Evolutionary conservation across 2,797 vertebrate species (phyloP), one percentile per base, ranked within the genome.

Genomic region (Chelon auratus): DNA sequence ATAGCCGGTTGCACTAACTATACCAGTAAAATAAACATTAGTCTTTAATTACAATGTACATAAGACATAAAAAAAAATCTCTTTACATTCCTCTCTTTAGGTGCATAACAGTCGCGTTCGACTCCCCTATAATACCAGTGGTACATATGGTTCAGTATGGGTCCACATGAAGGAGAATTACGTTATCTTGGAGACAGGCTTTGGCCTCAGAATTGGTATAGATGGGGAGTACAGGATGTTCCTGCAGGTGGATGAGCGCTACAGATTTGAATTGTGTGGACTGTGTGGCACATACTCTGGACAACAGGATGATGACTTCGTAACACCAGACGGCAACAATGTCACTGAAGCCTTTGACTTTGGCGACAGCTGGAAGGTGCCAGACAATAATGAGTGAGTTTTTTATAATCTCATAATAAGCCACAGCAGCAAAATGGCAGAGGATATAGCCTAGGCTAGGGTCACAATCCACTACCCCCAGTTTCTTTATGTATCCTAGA

Each of bases 261-360:
- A 94, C 83, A 90, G 87, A 80, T 94, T 92, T 42, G 84, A 90
- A 14, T 67, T 96, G n/a, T 95, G 94, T 18, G 95, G 96, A 48
- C 77, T 96, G 26, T 96, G 96, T 62, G 96, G 96, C 14, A 95
- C 93, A 9, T 96, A 94, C 82, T 96, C 94, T 26, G 91, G 81
- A 50, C 77, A 88, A 75, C 93, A 93, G 76, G 89, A 81, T 0
- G 95, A 96, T 76, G 96, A 96, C 79, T 95, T 96, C 20, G 17
- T 93, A 37, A 93, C 70, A 45, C 93, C 95, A 0, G 92, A 85
- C 10, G 91, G 94, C 15, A 75, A 77, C 58, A 79, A 91, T 9
- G 89, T 89, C 3, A 85, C 85, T 3, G 86, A 80, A 13, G 4
- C 85, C 2, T 93, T 94, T 54, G 90, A 93, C 55, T 96, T 96